Base-by-base conservation (phyloP, 2,797 vertebrate genomes). In the Neosalanx taihuensis region DNA sequence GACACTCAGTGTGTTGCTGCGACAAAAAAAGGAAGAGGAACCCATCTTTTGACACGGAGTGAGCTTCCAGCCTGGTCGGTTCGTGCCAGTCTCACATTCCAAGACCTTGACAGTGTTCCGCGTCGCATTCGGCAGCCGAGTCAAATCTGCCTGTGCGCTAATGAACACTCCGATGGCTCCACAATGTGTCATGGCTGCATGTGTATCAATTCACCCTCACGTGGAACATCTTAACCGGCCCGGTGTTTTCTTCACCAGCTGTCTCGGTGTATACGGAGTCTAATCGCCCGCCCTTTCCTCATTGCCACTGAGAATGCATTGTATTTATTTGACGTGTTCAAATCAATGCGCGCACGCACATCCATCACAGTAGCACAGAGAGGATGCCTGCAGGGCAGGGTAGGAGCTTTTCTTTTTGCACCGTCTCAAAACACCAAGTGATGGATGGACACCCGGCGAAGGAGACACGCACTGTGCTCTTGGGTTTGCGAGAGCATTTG, bases 101-200 rank as follows among this genome's bases (percentile, higher is more conserved):
- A 86, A 88, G 90, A 91, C 89, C 90, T 91, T 93, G 91, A 92
- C 91, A 90, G 87, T 85, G 84, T 81, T 87, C 87, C 81, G 87
- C 82, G 85, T 86, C 88, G 89, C 86, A 86, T 89, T 87, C 87
- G 85, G 86, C 88, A 85, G 90, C 91, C 86, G 89, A 87, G 86
- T 88, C 88, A 89, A 87, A 89, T 90, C 87, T 85, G 88, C 86
- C 86, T 88, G 86, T 89, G 86, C 89, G 86, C 86, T 92, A 90
- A 92, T 90, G 88, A 91, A 89, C 69, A 87, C 86, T 83, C 88
- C 87, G 87, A 85, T 83, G 87, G 79, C 29, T 67, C 87, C 84
- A 81, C 69, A 81, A 89, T 81, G 84, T 88, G 87, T 90, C 87
- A 88, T 87, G 86, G 85, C 87, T 75, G 84, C 84, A 81, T 88